Conservation (phyloP, 2,797 vertebrate genomes). For the Anguilla megastoma region DNA sequence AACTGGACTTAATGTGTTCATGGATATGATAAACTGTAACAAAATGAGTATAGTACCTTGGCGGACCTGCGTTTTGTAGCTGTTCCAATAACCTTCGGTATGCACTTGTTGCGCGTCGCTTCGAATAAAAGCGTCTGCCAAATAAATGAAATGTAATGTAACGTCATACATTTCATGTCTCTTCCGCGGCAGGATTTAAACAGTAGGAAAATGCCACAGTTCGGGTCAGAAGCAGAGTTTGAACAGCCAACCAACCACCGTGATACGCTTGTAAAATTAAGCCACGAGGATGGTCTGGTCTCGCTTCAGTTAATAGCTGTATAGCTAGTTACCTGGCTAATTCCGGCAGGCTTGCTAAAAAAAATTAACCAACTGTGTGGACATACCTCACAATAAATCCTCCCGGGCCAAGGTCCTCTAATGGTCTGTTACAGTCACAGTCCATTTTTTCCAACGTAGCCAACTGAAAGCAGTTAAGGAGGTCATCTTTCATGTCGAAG, state of each 20-base stretch:
- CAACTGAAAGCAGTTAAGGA: not conserved
- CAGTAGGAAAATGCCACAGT: not conserved
- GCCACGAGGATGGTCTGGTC: not conserved
- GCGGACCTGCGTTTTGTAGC: no score
- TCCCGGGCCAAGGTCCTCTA: not conserved
- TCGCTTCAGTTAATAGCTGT: not conserved
- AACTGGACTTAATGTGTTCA: no score
- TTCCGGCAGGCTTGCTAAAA: not conserved
- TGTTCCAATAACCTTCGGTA: no score
- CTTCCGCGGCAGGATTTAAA: not conserved
- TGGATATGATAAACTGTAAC: no score
- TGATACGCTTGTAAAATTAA: not conserved
- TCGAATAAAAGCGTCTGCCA: no score
- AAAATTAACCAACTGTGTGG: not conserved
- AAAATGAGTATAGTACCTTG: no score
- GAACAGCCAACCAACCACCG: not conserved
- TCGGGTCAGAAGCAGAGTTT: not conserved
- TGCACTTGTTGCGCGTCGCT: no score
- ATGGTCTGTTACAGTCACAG: not conserved
- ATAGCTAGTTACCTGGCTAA: not conserved
- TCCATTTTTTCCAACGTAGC: not conserved
- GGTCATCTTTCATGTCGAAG: not conserved
- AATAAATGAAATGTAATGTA: no score
- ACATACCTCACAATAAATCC: not conserved
- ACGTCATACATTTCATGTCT: not conserved